Evolutionary conservation across 2,888 invertebrate genomes (phyloP), one percentile per base, ranked within the genome.

Genomic region (Thalpophila matura): DNA sequence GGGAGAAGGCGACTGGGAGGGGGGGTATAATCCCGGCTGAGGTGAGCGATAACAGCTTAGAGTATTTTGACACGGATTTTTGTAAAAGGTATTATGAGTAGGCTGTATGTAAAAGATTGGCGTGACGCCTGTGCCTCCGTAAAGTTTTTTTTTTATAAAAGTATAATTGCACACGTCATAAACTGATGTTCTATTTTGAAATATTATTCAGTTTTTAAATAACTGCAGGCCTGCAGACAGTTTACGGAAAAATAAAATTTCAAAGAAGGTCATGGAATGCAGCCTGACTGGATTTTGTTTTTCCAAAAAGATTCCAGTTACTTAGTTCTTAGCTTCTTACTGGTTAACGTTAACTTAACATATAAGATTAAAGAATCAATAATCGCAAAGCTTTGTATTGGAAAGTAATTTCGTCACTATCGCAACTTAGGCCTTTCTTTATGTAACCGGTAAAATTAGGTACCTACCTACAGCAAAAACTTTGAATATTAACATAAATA

Each of bases 21-120:
- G 84, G 80, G 85, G 84, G 84, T 80, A 79, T 85, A 82, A 81
- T 82, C 84, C 82, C 51, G 75, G 58, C 80, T 83, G 78, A 82
- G 81, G 82, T 80, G 78, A 63, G 79, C 81, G 83, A 82, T 83
- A 82, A 79, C 79, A 72, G 47, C 42, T 35, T 45, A 50, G 10
- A 69, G 59, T 71, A 69, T 77, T 80, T 54, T 78, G 74, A 77
- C 70, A 65, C 40, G 65, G 35, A 38, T 60, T 70, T 77, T 77
- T 67, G 20, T 58, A 47, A 75, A 69, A 69, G 29, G 33, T 7
- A 38, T 42, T 42, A 43, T 51, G 45, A 49, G 24, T 20, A 53
- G 60, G 55, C 55, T 53, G 42, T 53, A 40, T 55, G 31, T 57
- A 10, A 20, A 33, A 35, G 31, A 38, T 35, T n/a, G 4, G 12